A percentile compares a stretch with the other conserved stretches of the same genome.
phyloP scores from a whole-genome alignment of 2,113 vertebrate species.

The Piprites chloris region DNA sequence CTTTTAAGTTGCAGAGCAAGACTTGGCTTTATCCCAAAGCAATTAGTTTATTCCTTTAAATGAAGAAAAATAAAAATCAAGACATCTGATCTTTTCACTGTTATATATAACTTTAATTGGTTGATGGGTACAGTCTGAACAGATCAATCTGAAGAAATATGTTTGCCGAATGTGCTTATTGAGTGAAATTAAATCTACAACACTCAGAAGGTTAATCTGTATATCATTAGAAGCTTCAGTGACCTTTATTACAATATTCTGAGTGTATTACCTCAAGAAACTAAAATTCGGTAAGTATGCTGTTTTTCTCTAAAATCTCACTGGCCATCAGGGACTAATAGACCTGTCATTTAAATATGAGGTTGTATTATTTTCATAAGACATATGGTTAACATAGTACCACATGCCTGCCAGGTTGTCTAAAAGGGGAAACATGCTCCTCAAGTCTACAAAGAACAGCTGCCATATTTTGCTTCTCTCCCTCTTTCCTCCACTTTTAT shows the following conservation, averaged over 20 bases:
- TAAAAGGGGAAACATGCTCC: neutral
- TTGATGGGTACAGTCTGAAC: neutral
- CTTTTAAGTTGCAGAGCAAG: neutral
- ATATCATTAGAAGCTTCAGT: neutral
- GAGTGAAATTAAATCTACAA: constrained; percentile 14
- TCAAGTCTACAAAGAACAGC: neutral
- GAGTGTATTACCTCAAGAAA: neutral
- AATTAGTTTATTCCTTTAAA: constrained; percentile 10
- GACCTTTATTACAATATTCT: neutral
- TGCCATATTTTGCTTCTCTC: neutral
- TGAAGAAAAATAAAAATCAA: neutral
- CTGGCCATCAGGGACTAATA: neutral
- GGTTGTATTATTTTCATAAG: neutral
- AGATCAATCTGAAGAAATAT: constrained; percentile 35
- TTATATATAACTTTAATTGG: constrained; percentile 19
- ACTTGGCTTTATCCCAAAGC: neutral
- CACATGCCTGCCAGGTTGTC: neutral
- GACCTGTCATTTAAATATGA: neutral
- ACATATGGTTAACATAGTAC: neutral
- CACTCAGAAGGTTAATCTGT: neutral
- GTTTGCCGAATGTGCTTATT: constrained; percentile 1
- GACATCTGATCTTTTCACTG: neutral
- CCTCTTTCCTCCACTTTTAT: neutral
- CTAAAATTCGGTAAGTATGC: neutral
- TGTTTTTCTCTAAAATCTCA: neutral